These are phyloP conservation scores for Seriola quinqueradiata DNA, from an alignment of 2,113 vertebrate species.

Conservation along the genomic window DNA sequence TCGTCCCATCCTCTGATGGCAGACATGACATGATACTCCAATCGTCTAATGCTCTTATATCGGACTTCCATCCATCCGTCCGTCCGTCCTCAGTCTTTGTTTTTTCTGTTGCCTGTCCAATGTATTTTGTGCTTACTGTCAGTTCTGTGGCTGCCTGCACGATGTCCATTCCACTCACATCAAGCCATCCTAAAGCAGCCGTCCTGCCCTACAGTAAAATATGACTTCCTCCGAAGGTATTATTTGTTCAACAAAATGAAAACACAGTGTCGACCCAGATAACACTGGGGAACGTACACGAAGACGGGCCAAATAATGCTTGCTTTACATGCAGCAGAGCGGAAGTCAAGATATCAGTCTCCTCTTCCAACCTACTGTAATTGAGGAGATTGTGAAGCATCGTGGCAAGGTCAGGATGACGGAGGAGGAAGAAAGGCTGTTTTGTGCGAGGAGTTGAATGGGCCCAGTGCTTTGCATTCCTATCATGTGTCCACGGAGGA, in stretches of 20 bases:
- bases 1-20: conserved; percentile 26
- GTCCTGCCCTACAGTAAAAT: conserved; percentile 52
- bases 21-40: conserved; percentile 40
- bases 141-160: conserved; percentile 37
- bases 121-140: conserved; percentile 60
- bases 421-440: conserved; percentile 73
- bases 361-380: conserved; percentile 70
- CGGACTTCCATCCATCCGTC: conserved; percentile 30
- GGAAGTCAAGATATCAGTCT: conserved; percentile 66
- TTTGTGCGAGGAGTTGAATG: conserved; percentile 71
- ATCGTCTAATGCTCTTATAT: conserved; percentile 38
- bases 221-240: conserved; percentile 55
- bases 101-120: conserved; percentile 54
- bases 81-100: conserved; percentile 48
- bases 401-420: conserved; percentile 69
- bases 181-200: conserved; percentile 43
- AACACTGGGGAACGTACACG: conserved; percentile 46
- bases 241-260: conserved; percentile 66
- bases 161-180: conserved; percentile 64
- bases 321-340: conserved; percentile 68
- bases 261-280: conserved; percentile 70
- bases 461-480: conserved; percentile 78
- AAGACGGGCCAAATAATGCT: conserved; percentile 61
- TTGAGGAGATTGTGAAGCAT: conserved; percentile 71
- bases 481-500: conserved; percentile 65